Evolutionary conservation across 2,113 vertebrate species (phyloP), one percentile per base, ranked within the genome.

Genomic region (Sinosuthora webbiana): DNA sequence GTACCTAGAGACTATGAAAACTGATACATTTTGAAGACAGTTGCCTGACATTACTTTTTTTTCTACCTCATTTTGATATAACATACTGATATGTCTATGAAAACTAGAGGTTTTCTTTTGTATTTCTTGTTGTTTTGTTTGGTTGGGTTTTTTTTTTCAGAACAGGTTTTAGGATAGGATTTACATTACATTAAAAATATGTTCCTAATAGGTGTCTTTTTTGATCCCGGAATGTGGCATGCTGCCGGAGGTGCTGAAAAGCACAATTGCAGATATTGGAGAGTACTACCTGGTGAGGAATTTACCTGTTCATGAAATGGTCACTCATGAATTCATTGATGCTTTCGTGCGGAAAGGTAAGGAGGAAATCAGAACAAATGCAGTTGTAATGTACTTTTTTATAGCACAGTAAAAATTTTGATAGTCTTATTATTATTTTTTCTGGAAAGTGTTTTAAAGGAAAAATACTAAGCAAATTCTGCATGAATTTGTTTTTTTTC

Each of bases 161-260:
- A 62, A 33, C 9, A 11, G 25, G 21, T 82, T 79, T 91, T 68
- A 83, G 56, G 9, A 15, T 39, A 10, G 89, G 10, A 86, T 83
- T 96, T 89, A 35, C 35, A 5, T 96, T 79, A 27, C 37, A n/a
- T 96, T 79, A 27, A 35, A 37, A 18, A 16, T 94, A 2, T 83
- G 20, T 85, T 92, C 83, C 42, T 62, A n/a, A 90, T 83, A 99
- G 99, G 98, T 99, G 83, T 99, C 98, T 19, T 68, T 99, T 97
- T 95, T 99, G 90, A 98, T 99, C 53, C 99, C 99, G 23, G 99
- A 98, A 44, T 99, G 99, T 97, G 98, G 97, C 86, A 13, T 97
- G 17, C 67, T 98, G 6, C 97, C 99, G 28, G 97, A 98, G 74
- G 95, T 97, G 56, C 96, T 99, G 77, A 98, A 97, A 69, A 87